phyloP scores from a whole-genome alignment of 1,140 invertebrate genomes.

The Mycetomoellerius zeteki region DNA sequence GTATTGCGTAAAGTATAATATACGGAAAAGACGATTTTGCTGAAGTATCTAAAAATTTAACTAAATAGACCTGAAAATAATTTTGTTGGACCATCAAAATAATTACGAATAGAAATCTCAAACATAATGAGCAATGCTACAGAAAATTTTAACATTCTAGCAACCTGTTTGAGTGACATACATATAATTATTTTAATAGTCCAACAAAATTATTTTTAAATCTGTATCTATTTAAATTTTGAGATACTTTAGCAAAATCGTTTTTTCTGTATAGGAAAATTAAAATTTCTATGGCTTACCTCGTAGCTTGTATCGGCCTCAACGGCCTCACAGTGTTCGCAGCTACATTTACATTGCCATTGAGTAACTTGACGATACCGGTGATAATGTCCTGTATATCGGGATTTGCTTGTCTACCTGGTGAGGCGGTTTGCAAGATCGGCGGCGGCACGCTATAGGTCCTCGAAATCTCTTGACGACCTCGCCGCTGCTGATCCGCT shows the following conservation, averaged over 20 bases:
- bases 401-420: constrained; percentile 89
- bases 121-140: no score
- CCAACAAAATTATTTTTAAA: no score
- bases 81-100: no score
- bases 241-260: no score
- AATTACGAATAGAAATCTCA: no score
- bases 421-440: constrained; percentile 78
- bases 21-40: not conserved
- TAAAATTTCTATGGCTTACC: constrained; percentile 70
- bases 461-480: constrained; percentile 82
- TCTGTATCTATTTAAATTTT: no score
- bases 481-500: constrained; percentile 78
- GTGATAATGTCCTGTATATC: constrained; percentile 97
- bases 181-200: no score
- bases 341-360: constrained; percentile 95
- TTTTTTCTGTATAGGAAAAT: not conserved
- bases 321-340: constrained; percentile 89
- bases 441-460: constrained; percentile 82
- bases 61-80: no score
- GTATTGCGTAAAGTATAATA: not conserved
- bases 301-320: constrained; percentile 86
- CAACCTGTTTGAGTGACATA: no score
- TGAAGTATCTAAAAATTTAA: no score
- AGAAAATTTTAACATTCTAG: no score
- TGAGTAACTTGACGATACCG: constrained; percentile 95